phyloP scores from a whole-genome alignment of 2,888 invertebrate genomes.

The Drepanosiphum platanoidis region DNA sequence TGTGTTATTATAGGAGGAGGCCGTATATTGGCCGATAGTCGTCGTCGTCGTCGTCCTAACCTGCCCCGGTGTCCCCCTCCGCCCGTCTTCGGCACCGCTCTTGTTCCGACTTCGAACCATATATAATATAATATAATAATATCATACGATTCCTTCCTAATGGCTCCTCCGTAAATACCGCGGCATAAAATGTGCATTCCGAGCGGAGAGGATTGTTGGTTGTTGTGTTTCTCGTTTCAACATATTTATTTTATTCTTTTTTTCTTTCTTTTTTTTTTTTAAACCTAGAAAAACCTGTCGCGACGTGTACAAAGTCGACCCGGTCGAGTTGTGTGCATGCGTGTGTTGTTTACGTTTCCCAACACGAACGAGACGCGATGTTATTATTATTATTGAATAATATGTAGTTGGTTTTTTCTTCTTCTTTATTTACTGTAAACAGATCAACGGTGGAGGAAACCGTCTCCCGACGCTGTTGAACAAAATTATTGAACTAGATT shows the following conservation, averaged over 20 bases:
- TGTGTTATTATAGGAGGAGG: background rate
- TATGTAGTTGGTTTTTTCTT: background rate
- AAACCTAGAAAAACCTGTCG: constrained; percentile 18
- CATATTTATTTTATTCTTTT: background rate
- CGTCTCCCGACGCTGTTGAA: background rate
- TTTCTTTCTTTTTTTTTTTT: background rate
- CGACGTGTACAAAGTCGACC: background rate
- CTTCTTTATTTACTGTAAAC: background rate
- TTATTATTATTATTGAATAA: background rate
- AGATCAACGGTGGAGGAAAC: background rate
- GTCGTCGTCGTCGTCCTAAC: background rate
- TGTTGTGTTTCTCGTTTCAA: constrained; percentile 12
- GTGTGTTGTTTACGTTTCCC: background rate
- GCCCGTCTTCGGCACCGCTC: background rate
- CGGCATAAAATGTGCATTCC: background rate
- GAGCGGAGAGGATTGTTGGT: constrained; percentile 3
- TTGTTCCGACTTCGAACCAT: background rate
- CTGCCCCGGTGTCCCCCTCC: background rate
- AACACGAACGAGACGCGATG: too few species aligned
- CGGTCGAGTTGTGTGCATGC: constrained; percentile 16
- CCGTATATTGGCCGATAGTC: background rate
- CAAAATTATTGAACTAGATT: background rate
- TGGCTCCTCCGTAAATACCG: background rate
- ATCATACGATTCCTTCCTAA: background rate
- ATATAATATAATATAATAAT: too few species aligned